Percentiles rank a stretch among this genome's conserved stretches.
Evolutionary conservation across 2,888 invertebrate genomes (phyloP).

Genomic region (Rhyacophila evoluta): DNA sequence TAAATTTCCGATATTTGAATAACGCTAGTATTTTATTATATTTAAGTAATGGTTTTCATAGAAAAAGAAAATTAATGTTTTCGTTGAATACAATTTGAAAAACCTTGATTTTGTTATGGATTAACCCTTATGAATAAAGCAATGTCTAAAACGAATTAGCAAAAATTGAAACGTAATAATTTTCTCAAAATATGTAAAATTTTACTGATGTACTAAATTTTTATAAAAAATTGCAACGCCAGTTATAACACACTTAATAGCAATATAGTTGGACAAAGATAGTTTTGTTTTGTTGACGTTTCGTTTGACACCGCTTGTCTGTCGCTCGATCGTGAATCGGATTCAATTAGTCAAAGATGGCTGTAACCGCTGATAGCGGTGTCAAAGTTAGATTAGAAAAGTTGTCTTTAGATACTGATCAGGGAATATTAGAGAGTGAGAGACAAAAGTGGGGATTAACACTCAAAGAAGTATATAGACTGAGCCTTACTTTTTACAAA

Average conservation of each 20-base stretch:
- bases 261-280: background rate
- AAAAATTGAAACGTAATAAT: too few relatives aligned
- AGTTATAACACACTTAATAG: background rate
- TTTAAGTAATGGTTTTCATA: too few relatives aligned
- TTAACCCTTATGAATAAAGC: too few relatives aligned
- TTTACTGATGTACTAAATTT: too few relatives aligned
- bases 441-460: constrained; percentile 77
- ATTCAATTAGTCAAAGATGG: constrained; percentile 44
- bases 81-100: too few relatives aligned
- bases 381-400: constrained; percentile 50
- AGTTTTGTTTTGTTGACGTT: constrained; percentile 50
- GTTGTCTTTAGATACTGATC: constrained; percentile 63
- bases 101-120: too few relatives aligned
- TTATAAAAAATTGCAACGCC: too few relatives aligned
- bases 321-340: background rate
- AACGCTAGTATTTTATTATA: too few relatives aligned
- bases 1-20: too few relatives aligned
- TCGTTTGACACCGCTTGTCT: constrained; percentile 43
- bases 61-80: too few relatives aligned
- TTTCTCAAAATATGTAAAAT: too few relatives aligned
- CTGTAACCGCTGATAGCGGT: constrained; percentile 44
- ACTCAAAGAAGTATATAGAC: constrained; percentile 85
- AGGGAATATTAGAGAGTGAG: constrained; percentile 67
- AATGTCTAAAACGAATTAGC: too few relatives aligned
- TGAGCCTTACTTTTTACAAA: constrained; percentile 93